Evolutionary conservation across 2,888 invertebrate species (phyloP), one percentile per base, ranked within the genome.

Genomic region (Erebia aethiops): DNA sequence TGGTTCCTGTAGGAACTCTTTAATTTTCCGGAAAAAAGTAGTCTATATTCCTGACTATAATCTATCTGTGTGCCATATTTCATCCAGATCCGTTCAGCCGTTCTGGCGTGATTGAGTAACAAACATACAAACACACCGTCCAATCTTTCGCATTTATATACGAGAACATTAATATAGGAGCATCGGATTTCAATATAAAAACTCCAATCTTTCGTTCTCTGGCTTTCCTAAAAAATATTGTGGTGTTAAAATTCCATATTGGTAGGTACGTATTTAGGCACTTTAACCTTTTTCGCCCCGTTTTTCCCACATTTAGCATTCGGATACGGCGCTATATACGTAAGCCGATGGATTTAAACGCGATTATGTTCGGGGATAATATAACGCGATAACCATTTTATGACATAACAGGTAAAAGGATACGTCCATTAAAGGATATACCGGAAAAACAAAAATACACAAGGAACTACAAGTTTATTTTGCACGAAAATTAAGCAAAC

Each of bases 271-370:
- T 26, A 57, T 26, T 57, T 26, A 26, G 56, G 26, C 26, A 26
- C 13, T 57, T 13, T 26, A 26, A 21, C 56, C 67, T 71, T 62
- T 60, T 56, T 13, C 43, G 43, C 43, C 18, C 41, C 41, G 10
- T 16, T 10, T 54, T 52, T 21, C 16, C 26, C 56, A 57, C 56
- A 26, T 57, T 57, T 26, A 5, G 18, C 56, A 57, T 57, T 26
- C 16, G 56, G 26, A 57, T 26, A 57, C 5, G 56, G 56, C 56
- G 1, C 14, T 26, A 57, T 57, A 57, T 21, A 13, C 21, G 56
- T 57, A 57, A 57, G 56, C 56, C 56, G 26, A 57, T 57, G 56
- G 56, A 57, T 57, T 57, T 57, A 57, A 57, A 57, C 56, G 13
- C 56, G 56, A 57, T 57, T 57, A 57, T 57, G 56, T 57, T 57